phyloP scores from a whole-genome alignment of 2,888 invertebrate species.

The Agrilus mali region DNA sequence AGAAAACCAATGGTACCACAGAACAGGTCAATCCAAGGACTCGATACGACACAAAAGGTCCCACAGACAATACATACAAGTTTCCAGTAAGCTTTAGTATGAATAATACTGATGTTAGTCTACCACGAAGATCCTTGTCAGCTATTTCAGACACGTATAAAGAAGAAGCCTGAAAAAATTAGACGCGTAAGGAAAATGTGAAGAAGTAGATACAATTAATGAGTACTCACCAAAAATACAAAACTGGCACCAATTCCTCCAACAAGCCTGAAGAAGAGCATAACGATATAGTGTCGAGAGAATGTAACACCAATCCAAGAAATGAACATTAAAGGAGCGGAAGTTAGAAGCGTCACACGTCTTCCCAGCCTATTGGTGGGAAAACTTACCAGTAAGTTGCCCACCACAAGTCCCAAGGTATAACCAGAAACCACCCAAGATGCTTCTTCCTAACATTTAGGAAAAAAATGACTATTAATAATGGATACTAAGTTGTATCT shows the following conservation, averaged over 20 bases:
- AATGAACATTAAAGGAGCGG: conserved; percentile 38
- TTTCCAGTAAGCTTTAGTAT: conserved; percentile 31
- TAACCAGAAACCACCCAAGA: conserved; percentile 45
- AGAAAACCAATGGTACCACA: conserved; percentile 28
- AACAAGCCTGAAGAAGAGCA: conserved; percentile 47
- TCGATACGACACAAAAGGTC: conserved; percentile 29
- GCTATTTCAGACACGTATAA: conserved; percentile 33
- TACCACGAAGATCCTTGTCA: conserved; percentile 37
- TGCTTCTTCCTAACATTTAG: conserved; percentile 30
- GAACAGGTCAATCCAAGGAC: conserved; percentile 25
- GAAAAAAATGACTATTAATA: too few relatives aligned
- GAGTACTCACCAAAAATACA: conserved; percentile 39
- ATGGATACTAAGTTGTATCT: too few relatives aligned
- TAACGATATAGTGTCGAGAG: conserved; percentile 30
- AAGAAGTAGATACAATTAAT: background rate
- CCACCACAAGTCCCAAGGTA: conserved; percentile 41
- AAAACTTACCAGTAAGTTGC: conserved; percentile 41
- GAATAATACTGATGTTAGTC: conserved; percentile 23
- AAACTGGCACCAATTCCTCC: conserved; percentile 44
- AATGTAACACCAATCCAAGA: conserved; percentile 33
- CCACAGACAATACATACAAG: conserved; percentile 28
- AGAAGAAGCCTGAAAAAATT: conserved; percentile 25
- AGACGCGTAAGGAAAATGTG: background rate
- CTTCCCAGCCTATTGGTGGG: conserved; percentile 44
- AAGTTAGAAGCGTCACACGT: conserved; percentile 37